Evolutionary conservation across 2,113 vertebrate species (phyloP), one percentile per base, ranked within the genome.

Genomic region (Origma solitaria): DNA sequence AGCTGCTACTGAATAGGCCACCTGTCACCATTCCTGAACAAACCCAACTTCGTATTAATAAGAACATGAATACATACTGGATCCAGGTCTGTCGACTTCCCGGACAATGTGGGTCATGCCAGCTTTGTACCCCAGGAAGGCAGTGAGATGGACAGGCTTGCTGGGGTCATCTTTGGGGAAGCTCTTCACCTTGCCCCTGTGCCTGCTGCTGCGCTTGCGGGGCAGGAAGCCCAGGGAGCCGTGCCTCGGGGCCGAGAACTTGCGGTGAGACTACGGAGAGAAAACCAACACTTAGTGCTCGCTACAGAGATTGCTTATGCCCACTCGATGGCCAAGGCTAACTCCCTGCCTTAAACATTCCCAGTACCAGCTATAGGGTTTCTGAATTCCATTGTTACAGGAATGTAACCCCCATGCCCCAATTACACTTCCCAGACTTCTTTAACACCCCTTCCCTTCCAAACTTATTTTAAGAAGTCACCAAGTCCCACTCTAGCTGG

Each of bases 31-130:
- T 1, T 44, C 9, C 18, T 6, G 11, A 51, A 14, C 24, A 58
- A 28, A 35, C 6, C 15, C 10, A 37, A 5, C 19, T 17, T 13
- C 30, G 13, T 14, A 9, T 0, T 1, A 9, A 19, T 4, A 72
- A 40, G 3, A 65, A 23, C 12, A 10, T 2, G 0, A 50, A 49
- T 56, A 99, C 99, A 11, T 97, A 99, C 99, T 99, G 40, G 99
- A 99, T 20, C 99, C 99, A 40, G 99, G 99, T 78, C 99, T 96
- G 96, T 99, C 99, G 0, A 99, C 99, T 91, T 99, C 99, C 3
- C 99, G 98, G 20, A 99, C 99, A 2, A 99, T 99, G 97, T 99
- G 99, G 2, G 99, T 99, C 99, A 99, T 99, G 97, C 99, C 99
- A 27, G 99, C 99, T 96, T 99, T 99, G 98, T 99, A 99, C 24